These are phyloP conservation scores for Mactra quadrangularis DNA, from an alignment of 1,140 invertebrate genomes.

Conservation along the genomic window DNA sequence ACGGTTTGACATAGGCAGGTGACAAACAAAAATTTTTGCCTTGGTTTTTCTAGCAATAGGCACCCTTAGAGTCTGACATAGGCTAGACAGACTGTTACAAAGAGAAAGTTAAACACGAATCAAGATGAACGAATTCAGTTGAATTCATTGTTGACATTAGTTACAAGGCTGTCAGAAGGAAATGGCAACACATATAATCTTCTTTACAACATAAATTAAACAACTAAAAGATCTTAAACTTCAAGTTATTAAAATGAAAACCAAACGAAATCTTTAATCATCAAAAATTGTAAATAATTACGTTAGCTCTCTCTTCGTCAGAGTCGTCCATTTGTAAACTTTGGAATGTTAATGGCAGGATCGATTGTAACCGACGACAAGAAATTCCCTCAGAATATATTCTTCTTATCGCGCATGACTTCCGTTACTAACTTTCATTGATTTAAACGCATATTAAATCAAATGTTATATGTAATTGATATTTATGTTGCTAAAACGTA, in stretches of 20 bases:
- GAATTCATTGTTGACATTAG: constrained; percentile 43
- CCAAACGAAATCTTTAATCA: neutral
- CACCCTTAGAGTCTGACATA: too few relatives aligned
- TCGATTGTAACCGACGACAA: neutral
- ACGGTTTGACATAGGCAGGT: too few relatives aligned
- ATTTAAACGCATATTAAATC: too few relatives aligned
- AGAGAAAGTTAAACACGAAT: neutral
- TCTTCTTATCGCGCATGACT: too few relatives aligned
- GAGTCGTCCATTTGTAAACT: constrained; percentile 60
- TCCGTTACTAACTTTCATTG: too few relatives aligned
- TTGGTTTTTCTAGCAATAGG: too few relatives aligned
- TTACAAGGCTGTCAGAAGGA: neutral
- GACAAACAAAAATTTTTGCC: too few relatives aligned
- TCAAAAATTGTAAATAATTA: constrained; percentile 3
- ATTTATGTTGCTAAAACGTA: too few relatives aligned
- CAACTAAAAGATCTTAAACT: neutral
- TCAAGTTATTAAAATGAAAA: neutral
- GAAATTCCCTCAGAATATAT: neutral
- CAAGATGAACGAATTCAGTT: neutral
- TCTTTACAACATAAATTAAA: neutral
- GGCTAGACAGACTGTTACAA: neutral
- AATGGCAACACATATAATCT: neutral
- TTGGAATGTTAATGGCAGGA: constrained; percentile 37
- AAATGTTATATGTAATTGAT: too few relatives aligned
- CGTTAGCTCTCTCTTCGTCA: constrained; percentile 59